phyloP scores from a whole-genome alignment of 2,113 vertebrate genomes.

The Pantherophis guttatus region DNA sequence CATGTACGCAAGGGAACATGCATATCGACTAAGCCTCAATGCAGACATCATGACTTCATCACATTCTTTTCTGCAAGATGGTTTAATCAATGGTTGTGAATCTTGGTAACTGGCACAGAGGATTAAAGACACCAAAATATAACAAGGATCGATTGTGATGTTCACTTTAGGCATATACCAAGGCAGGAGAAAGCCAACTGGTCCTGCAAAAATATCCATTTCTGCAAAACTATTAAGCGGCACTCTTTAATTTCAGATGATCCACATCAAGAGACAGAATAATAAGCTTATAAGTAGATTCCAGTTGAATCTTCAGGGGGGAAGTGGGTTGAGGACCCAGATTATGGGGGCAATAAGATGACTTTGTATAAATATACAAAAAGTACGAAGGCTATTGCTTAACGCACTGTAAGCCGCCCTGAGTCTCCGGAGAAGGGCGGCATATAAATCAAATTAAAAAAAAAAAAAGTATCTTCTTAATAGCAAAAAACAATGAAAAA shows the following conservation, averaged over 20 bases:
- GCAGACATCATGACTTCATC: not conserved
- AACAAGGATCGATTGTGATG: not conserved
- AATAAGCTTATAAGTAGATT: not conserved
- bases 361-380: too few species aligned
- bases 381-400: too few species aligned
- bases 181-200: not conserved
- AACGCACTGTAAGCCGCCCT: too few species aligned
- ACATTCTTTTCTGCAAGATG: not conserved
- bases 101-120: not conserved
- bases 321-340: too few species aligned
- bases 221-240: not conserved
- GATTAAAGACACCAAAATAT: not conserved
- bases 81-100: not conserved
- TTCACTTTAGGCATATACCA: not conserved
- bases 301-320: not conserved
- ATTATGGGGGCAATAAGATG: too few species aligned
- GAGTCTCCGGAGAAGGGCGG: too few species aligned
- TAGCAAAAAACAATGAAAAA: not conserved
- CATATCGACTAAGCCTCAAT: not conserved
- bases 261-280: not conserved
- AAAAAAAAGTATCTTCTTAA: not conserved
- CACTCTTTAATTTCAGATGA: not conserved
- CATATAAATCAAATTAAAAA: too few species aligned
- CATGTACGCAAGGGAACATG: not conserved
- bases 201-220: not conserved